These are phyloP conservation scores for Troides oblongomaculatus DNA, from an alignment of 2,888 invertebrate genomes.

Conservation along the genomic window DNA sequence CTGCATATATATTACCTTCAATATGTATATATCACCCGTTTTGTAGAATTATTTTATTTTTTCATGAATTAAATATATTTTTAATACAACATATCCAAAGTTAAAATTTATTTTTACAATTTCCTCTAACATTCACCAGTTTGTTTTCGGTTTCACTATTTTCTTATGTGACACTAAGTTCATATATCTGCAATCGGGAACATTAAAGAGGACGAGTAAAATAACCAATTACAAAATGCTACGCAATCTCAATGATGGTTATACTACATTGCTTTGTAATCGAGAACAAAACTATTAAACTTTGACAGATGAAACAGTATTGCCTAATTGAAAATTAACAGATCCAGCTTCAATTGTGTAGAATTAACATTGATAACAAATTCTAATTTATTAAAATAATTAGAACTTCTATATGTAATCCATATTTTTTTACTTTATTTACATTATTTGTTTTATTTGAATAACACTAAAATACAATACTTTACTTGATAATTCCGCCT, in stretches of 20 bases:
- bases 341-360: not conserved
- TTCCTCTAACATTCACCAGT: constrained; percentile 8
- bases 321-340: not conserved
- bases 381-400: not conserved
- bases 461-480: not conserved
- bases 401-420: too few relatives aligned
- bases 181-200: not conserved
- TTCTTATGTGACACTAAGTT: not conserved
- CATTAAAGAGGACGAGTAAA: not conserved
- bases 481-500: too few relatives aligned
- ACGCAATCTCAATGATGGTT: constrained; percentile 4
- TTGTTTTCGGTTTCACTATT: constrained; percentile 12
- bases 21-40: constrained; percentile 1
- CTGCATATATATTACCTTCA: constrained; percentile 8
- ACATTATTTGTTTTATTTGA: not conserved
- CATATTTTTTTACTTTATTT: not conserved
- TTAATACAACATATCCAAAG: constrained; percentile 13
- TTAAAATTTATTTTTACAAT: constrained; percentile 17
- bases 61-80: constrained; percentile 15
- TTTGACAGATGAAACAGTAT: not conserved
- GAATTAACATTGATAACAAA: not conserved
- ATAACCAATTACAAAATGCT: constrained; percentile 8
- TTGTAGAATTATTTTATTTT: constrained; percentile 1
- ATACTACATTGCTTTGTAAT: not conserved
- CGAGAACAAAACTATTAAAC: constrained; percentile 6